Evolutionary conservation across 2,797 vertebrate species (phyloP).

Genomic region (Mus minutoides): DNA sequence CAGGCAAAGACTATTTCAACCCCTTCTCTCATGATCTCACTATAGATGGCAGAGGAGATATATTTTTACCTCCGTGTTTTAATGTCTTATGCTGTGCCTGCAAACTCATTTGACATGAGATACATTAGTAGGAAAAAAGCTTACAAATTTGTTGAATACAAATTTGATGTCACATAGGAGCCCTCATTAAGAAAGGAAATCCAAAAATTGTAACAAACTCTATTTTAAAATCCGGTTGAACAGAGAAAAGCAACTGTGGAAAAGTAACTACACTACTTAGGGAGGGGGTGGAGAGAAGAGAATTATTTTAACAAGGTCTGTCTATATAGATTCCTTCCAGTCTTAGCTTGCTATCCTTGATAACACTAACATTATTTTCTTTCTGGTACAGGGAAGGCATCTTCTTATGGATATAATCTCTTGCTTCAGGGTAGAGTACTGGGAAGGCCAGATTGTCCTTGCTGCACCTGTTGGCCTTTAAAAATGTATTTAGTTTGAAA

Average conservation of each 20-base stretch:
- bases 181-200: background rate
- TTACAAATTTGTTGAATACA: background rate
- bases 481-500: background rate
- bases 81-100: background rate
- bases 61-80: background rate
- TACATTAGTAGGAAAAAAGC: background rate
- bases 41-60: background rate
- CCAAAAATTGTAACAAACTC: background rate
- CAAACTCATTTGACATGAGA: background rate
- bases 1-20: background rate
- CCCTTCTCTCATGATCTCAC: background rate
- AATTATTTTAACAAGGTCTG: background rate
- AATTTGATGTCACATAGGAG: background rate
- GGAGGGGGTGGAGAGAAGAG: background rate
- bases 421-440: background rate
- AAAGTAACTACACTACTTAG: background rate
- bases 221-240: background rate
- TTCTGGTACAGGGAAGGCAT: background rate
- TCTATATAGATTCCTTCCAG: background rate
- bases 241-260: background rate
- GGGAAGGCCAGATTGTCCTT: background rate
- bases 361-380: background rate
- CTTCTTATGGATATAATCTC: background rate
- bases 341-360: background rate
- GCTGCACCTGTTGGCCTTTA: background rate